Conservation (phyloP, 2,888 invertebrate species). For the Hedychridium roseum region DNA sequence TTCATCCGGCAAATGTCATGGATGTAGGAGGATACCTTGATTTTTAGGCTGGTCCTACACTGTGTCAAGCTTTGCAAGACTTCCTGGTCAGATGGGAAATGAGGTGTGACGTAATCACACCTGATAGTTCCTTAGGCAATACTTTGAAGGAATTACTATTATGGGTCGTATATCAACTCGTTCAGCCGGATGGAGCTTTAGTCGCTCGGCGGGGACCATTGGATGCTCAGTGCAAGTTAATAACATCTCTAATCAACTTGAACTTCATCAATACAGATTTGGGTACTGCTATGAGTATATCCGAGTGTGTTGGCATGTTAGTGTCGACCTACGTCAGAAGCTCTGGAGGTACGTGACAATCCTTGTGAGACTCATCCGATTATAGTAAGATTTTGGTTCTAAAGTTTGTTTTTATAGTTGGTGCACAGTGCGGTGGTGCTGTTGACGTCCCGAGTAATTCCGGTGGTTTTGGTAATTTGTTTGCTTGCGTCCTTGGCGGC, state of each 20-base stretch:
- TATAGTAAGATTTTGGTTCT: neutral
- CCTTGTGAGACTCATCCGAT: neutral
- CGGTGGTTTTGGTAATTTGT: constrained; percentile 77
- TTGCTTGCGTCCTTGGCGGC: constrained; percentile 76
- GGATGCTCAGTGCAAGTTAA: constrained; percentile 78
- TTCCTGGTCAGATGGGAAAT: constrained; percentile 75
- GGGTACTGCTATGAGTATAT: constrained; percentile 76
- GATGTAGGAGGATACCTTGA: constrained; percentile 20
- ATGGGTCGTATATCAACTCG: constrained; percentile 75
- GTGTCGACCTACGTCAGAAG: constrained; percentile 58
- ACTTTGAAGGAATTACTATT: constrained; percentile 73
- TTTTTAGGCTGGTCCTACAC: constrained; percentile 76
- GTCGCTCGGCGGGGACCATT: constrained; percentile 74
- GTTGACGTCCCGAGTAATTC: constrained; percentile 64
- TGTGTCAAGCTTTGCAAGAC: constrained; percentile 77
- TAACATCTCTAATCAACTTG: constrained; percentile 72
- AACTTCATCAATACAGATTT: constrained; percentile 76
- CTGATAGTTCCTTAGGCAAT: constrained; percentile 67
- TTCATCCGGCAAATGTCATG: neutral
- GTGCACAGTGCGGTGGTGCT: constrained; percentile 60
- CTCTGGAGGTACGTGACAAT: constrained; percentile 44
- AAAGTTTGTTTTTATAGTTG: constrained; percentile 38
- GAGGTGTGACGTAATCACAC: constrained; percentile 71
- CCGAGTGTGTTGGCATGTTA: constrained; percentile 73
- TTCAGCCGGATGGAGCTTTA: constrained; percentile 73